Evolutionary conservation across 2,888 invertebrate genomes (phyloP), one percentile per base, ranked within the genome.

Genomic region (Caenorhabditis sp.): DNA sequence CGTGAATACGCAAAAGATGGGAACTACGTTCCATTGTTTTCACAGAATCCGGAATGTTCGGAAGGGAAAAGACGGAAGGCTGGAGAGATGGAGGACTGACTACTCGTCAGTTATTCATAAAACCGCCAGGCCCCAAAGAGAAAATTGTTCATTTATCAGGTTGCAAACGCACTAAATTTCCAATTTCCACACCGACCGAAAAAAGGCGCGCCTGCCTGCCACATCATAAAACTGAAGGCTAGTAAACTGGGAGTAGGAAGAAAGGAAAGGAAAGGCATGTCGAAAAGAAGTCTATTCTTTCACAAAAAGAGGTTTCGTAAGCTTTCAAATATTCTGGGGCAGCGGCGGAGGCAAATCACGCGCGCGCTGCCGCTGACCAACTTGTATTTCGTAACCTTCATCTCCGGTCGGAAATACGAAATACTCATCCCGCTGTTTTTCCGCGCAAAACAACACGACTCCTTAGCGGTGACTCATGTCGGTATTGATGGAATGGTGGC

Each of bases 21-120:
- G 68, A 68, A 68, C 68, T 68, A 24, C 68, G 68, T 35, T 68
- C 68, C 68, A 68, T 68, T 68, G 43, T 68, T 68, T 58, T 35
- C 52, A 20, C 53, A 53, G 3, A 45, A 45, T 45, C 22, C 45
- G 45, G 20, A 45, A 22, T 35, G 32, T 52, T 50, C 32, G 9
- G 46, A 43, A 43, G 22, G 7, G 43, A 30, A 37, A 37, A 45
- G 13, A 20, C 39, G 43, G 11, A 39, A 32, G 50, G 32, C 52
- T 20, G 35, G 39, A 41, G 50, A 58, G 41, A 46, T 39, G 53
- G 41, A 45, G 17, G 53, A 32, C 32, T 30, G 39, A 52, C 53
- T 24, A 55, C 65, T 58, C 27, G 30, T 58, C 52, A 56, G 66
- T 66, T 58, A 68, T 68, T 68, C 68, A 68, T 68, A 58, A 68